Percentiles rank a stretch among this genome's conserved stretches.
Conservation (phyloP, 1,140 invertebrate genomes). For the Tetramorium simillimum region DNA sequence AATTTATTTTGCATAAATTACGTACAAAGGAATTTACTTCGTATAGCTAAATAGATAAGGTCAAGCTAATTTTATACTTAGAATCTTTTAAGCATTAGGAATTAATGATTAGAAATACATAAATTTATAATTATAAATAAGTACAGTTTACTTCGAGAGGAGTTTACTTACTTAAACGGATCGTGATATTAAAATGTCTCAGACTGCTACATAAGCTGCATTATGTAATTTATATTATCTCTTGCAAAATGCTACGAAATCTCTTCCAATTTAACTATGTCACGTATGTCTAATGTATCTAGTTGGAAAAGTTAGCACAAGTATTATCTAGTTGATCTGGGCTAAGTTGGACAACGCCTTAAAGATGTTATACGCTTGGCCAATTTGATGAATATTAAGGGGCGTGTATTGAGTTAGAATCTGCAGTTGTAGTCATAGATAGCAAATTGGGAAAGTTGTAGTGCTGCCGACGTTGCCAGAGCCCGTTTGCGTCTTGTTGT, state of each 20-base stretch:
- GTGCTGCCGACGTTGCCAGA: constrained; percentile 56
- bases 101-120: not conserved
- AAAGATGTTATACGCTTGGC: constrained; percentile 52
- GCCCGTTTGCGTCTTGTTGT: constrained; percentile 75
- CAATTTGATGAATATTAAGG: constrained; percentile 78
- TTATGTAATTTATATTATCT: constrained; percentile 18
- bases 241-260: not conserved
- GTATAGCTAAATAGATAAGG: not conserved
- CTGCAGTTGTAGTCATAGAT: constrained; percentile 75
- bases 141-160: not conserved
- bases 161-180: no score
- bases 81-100: not conserved
- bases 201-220: constrained; percentile 4
- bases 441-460: constrained; percentile 80
- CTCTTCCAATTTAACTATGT: constrained; percentile 16
- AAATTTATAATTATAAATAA: constrained; percentile 23
- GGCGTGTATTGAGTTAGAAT: constrained; percentile 73
- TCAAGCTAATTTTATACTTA: not conserved
- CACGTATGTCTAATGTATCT: constrained; percentile 55
- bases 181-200: constrained; percentile 8
- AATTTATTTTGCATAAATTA: not conserved
- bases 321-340: constrained; percentile 54
- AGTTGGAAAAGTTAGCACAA: constrained; percentile 51
- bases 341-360: constrained; percentile 45
- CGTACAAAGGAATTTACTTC: not conserved